These are phyloP conservation scores for Leptinotarsa lineolata DNA, from an alignment of 1,140 invertebrate species.

Conservation along the genomic window DNA sequence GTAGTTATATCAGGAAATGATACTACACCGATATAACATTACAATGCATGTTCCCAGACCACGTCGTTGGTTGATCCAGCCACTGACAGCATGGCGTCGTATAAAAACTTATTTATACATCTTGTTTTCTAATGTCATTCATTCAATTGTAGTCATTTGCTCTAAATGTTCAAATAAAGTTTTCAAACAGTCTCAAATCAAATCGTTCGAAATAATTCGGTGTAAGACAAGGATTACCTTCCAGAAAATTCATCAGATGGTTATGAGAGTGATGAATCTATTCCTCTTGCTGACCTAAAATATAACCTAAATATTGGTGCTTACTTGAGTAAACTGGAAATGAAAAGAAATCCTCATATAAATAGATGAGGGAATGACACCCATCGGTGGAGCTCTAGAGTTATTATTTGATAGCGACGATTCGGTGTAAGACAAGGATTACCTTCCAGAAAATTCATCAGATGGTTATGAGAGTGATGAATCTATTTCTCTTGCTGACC, in stretches of 20 bases:
- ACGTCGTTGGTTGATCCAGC: too few species aligned
- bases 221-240: conserved; percentile 11
- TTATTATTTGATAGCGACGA: conserved; percentile 20
- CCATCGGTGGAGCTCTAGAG: background rate
- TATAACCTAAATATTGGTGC: conserved; percentile 4
- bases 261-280: conserved; percentile 20
- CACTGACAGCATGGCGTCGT: too few species aligned
- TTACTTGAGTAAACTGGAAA: background rate
- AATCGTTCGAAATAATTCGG: too few species aligned
- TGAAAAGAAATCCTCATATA: conserved; percentile 15
- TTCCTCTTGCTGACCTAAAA: conserved; percentile 17
- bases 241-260: conserved; percentile 17
- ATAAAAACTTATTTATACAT: too few species aligned
- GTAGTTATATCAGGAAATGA: too few species aligned
- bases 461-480: conserved; percentile 18
- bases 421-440: conserved; percentile 14
- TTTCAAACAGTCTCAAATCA: too few species aligned
- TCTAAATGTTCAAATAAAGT: too few species aligned
- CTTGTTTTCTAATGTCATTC: too few species aligned
- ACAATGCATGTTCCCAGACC: too few species aligned
- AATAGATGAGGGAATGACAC: conserved; percentile 7
- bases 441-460: conserved; percentile 15
- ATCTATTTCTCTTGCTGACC: conserved; percentile 17
- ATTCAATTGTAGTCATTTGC: too few species aligned
- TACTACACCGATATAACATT: too few species aligned